Base-by-base conservation (phyloP, 2,113 vertebrate species). In the Syngnathus floridae region DNA sequence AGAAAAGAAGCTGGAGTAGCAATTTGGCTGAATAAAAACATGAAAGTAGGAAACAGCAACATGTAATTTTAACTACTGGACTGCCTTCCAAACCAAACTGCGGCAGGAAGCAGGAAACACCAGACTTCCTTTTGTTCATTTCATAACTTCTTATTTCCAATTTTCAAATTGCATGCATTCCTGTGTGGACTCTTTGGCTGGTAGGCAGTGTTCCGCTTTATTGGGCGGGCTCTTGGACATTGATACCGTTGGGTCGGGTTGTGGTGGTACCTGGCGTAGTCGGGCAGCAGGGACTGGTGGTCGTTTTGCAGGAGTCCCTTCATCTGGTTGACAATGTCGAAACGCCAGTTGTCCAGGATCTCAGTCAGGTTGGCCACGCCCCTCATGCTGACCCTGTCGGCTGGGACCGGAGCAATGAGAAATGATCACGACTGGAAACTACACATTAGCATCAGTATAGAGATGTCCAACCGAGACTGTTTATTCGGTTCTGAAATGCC, bases 301-400 rank as follows among this genome's bases (percentile, higher is more conserved):
- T 92, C 90, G 2, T 91, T 90, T 80, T 87, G 85, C 77, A 92
- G 83, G 19, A 90, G 73, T 17, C 75, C 77, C 55, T 48, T 89
- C 82, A 92, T 88, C 80, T 91, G 81, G 70, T 0, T 87, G 72
- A 92, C 62, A 78, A 92, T 92, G 80, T 91, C 91, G 13, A 88
- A 92, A 75, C 85, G 88, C 91, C 91, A 92, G 85, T 92, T 87
- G 78, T 92, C 91, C 76, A 92, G 79, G 26, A 91, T 74, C 73
- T 91, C 76, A 13, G 91, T 92, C 59, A 92, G 80, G 80, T 92
- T 92, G 69, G 91, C 80, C 52, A 91, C 90, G 5, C 81, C 79
- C 0, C 87, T 72, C 87, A 91, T 88, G 81, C 67, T 91, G 58
- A 92, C 90, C 73, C 60, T 88, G 45, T 91, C 89, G 52, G 91